These are phyloP conservation scores for Coregonus ussuriensis DNA, from an alignment of 2,797 vertebrate species.

Conservation along the genomic window DNA sequence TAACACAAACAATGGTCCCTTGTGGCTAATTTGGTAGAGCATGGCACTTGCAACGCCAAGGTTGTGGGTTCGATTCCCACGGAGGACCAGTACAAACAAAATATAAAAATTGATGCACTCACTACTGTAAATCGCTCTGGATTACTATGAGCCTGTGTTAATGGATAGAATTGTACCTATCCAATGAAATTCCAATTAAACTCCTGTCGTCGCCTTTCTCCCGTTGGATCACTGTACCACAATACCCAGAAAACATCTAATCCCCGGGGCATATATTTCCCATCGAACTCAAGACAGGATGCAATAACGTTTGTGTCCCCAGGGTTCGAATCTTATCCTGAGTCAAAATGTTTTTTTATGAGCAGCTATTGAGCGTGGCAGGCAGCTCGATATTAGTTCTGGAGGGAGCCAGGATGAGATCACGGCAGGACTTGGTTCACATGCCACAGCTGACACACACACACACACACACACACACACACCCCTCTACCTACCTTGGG, in stretches of 20 bases:
- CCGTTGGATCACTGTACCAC: slow-evolving; percentile 12
- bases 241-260: slow-evolving; percentile 22
- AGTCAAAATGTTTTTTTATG: slow-evolving; percentile 50
- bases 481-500: slow-evolving; percentile 79
- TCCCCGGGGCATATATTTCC: slow-evolving; percentile 38
- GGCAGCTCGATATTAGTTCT: slow-evolving; percentile 37
- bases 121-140: too few relatives aligned
- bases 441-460: slow-evolving; percentile 15
- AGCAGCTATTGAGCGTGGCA: slow-evolving; percentile 24
- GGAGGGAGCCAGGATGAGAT: slow-evolving; percentile 10
- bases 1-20: too few relatives aligned
- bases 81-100: too few relatives aligned
- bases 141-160: not conserved
- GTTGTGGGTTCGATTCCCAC: too few relatives aligned
- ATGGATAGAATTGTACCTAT: not conserved
- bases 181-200: slow-evolving; percentile 5
- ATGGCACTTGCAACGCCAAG: too few relatives aligned
- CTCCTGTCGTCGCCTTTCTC: not conserved
- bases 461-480: slow-evolving; percentile 72
- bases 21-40: too few relatives aligned
- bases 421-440: slow-evolving; percentile 14
- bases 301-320: slow-evolving; percentile 35
- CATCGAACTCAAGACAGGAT: slow-evolving; percentile 42
- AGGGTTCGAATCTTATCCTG: slow-evolving; percentile 24
- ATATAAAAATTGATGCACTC: too few relatives aligned